Conservation (phyloP, 1,140 invertebrate genomes). For the Aphaenogaster rudis region DNA sequence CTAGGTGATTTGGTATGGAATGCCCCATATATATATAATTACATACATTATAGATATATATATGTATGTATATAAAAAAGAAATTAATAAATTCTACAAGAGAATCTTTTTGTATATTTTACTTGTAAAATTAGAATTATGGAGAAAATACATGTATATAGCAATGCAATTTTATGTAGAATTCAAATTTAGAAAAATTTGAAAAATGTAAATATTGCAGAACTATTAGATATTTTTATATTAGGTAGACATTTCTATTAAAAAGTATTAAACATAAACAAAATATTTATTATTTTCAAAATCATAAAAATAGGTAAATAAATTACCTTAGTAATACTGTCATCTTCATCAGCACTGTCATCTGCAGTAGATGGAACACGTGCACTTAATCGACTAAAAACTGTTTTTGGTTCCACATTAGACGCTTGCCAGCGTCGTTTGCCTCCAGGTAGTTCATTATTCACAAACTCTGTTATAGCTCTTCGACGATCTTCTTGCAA, state of each 20-base stretch:
- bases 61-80: too few relatives aligned
- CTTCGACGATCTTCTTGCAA: conserved; percentile 84
- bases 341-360: conserved; percentile 86
- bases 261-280: conserved; percentile 3
- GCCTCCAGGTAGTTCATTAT: conserved; percentile 84
- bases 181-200: not conserved
- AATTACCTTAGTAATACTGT: conserved; percentile 83
- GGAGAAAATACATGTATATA: too few relatives aligned
- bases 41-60: too few relatives aligned
- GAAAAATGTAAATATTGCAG: not conserved
- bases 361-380: conserved; percentile 84
- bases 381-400: conserved; percentile 87
- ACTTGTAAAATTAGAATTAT: too few relatives aligned
- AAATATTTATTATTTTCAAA: not conserved
- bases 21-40: too few relatives aligned
- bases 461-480: conserved; percentile 78
- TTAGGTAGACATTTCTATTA: conserved; percentile 13
- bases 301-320: not conserved
- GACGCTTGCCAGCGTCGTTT: conserved; percentile 84
- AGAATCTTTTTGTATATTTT: too few relatives aligned
- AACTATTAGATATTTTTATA: not conserved
- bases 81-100: too few relatives aligned
- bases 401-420: conserved; percentile 86
- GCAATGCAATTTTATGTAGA: not conserved
- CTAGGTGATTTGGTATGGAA: too few relatives aligned